Evolutionary conservation across 2,888 invertebrate genomes (phyloP).

Genomic region (Mantis religiosa): DNA sequence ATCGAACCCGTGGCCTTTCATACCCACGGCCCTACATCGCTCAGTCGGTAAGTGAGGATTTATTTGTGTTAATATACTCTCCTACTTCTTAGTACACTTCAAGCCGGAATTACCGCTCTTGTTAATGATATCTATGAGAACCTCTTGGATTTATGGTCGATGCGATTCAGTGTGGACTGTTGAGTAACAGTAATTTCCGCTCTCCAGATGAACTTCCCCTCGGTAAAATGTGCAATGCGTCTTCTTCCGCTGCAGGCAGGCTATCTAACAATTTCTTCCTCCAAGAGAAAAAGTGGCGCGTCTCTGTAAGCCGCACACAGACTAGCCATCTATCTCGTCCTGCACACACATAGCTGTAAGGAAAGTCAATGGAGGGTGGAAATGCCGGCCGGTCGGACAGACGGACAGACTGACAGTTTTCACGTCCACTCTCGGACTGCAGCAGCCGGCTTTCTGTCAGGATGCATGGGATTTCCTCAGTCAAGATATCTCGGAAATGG

Average conservation of each 20-base stretch:
- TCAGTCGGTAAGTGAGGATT: too few relatives aligned
- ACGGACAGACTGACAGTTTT: not conserved
- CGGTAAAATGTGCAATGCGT: not conserved
- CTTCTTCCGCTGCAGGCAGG: not conserved
- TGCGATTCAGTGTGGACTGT: too few relatives aligned
- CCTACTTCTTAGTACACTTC: too few relatives aligned
- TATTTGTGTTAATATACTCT: too few relatives aligned
- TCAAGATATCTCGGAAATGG: not conserved
- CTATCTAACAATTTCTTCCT: not conserved
- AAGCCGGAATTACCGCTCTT: too few relatives aligned
- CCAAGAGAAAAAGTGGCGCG: not conserved
- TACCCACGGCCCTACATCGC: too few relatives aligned
- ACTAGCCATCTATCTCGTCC: not conserved
- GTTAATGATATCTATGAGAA: too few relatives aligned
- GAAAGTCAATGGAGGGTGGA: not conserved
- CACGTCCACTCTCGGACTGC: not conserved
- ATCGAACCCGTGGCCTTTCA: too few relatives aligned
- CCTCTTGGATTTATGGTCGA: too few relatives aligned
- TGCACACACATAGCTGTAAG: not conserved
- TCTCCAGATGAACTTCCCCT: not conserved
- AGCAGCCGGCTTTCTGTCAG: not conserved
- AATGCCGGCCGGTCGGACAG: not conserved
- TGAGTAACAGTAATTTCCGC: too few relatives aligned
- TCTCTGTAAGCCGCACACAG: not conserved
- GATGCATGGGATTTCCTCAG: not conserved